Evolutionary conservation across 2,797 vertebrate species (phyloP), one percentile per base, ranked within the genome.

Genomic region (Micromesistius poutassou): DNA sequence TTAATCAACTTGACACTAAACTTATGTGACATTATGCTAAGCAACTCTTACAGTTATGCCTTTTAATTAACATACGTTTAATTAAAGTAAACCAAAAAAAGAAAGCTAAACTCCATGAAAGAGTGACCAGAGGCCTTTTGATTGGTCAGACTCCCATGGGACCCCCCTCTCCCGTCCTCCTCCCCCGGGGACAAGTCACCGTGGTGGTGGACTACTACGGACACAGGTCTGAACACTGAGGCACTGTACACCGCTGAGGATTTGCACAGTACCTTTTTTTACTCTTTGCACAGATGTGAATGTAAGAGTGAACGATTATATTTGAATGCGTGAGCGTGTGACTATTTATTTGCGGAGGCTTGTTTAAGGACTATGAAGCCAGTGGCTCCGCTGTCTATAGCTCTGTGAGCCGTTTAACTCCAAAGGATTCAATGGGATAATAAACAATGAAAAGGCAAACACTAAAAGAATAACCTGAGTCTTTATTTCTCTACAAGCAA

Each of bases 251-350:
- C 70, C 76, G 68, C 30, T 78, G 30, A 88, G 35, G 71, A 83
- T 91, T 91, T 92, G 87, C 89, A 92, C 90, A 87, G 77, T 38
- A 80, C 75, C 71, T 83, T 75, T 84, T 84, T 72, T 72, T 68
- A 84, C 74, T 73, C 77, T 92, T 91, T 93, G 91, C 90, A 91
- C 88, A 87, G 75, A 86, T 71, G 71, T 70, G 79, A 74, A 82
- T 78, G 84, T 71, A 82, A 86, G 50, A n/a, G 72, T 75, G 36
- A 46, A 55, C 66, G 71, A 42, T 31, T 55, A 38, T 74, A 30
- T 73, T 74, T 74, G 72, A 71, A 40, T 31, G 31, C 31, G 40
- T 78, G 77, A 19, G 30, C 30, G 70, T 31, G 2, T 33, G 70
- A 33, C 7, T 71, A 71, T 71, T 30, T 87, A 73, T 82, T 86